These are phyloP conservation scores for Panagrolaimus sp. DNA, from an alignment of 1,140 invertebrate genomes.

Conservation along the genomic window DNA sequence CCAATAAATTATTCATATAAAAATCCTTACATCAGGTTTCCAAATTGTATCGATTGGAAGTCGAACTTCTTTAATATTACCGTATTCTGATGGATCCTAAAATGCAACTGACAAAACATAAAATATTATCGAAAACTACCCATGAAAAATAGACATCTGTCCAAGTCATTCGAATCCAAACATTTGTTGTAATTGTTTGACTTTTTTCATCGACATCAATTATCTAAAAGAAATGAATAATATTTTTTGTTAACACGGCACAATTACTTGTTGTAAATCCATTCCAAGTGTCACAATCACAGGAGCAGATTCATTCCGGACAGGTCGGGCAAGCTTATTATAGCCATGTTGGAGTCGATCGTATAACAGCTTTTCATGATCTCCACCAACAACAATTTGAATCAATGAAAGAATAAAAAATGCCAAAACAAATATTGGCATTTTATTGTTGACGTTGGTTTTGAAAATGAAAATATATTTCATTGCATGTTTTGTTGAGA, in stretches of 20 bases:
- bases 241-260: conserved; percentile 61
- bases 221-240: conserved; percentile 2
- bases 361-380: conserved; percentile 66
- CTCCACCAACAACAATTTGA: conserved; percentile 25
- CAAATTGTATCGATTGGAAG: conserved; percentile 91
- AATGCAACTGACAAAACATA: no score
- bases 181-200: conserved; percentile 67
- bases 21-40: conserved; percentile 89
- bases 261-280: conserved; percentile 67
- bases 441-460: no score
- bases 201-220: conserved; percentile 66
- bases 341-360: conserved; percentile 64
- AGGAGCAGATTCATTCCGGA: conserved; percentile 64
- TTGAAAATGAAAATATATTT: no score
- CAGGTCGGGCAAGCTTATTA: conserved; percentile 65
- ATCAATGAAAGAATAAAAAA: no score
- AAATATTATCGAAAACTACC: not conserved
- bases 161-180: conserved; percentile 66
- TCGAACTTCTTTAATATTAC: conserved; percentile 84
- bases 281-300: conserved; percentile 66
- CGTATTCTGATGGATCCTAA: conserved; percentile 92
- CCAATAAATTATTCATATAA: not conserved
- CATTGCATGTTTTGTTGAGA: no score
- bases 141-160: conserved; percentile 22
- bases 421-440: no score